Base-by-base conservation (phyloP, 2,888 invertebrate genomes). In the Idaea aversata region DNA sequence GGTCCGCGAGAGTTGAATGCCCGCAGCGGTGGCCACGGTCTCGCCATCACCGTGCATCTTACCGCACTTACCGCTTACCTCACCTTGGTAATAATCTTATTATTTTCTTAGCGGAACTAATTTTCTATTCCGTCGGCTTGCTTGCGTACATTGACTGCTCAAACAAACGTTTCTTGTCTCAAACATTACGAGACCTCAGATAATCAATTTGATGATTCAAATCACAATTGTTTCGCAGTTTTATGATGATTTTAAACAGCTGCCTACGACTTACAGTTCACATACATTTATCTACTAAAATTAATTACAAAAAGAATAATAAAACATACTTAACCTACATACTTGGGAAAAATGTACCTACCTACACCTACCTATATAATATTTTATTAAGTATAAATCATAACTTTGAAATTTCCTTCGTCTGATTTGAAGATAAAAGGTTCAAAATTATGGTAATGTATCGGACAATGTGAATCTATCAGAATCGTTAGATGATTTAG, bases 31-130 rank as follows among this genome's bases (percentile, higher is more conserved):
- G 73, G 73, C 76, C 73, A 76, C 77, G 78, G 83, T 78, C 25
- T 25, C 83, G 82, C 80, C 80, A 81, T 81, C 83, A 81, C 80
- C 80, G 82, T 81, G 83, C 88, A 84, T 84, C 84, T 25, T 84
- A 84, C 82, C 82, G 80, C 78, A 83, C 83, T 86, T 85, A 85
- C 85, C 86, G 25, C 25, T 88, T 85, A 87, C 88, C 88, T 89
- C 87, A 84, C 88, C 88, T 90, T 87, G 84, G 85, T 87, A 87
- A 87, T 89, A 88, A 87, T 85, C 85, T 84, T 80, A 87, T 86
- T 86, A 83, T 84, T 82, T 80, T 84, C 84, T 83, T 85, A 82
- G 82, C 84, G 86, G 85, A 86, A 83, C 85, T 83, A 79, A 81
- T 80, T 74, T 74, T 68, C 75, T 83, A 81, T 80, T 81, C 82